Conservation (phyloP, 1,140 invertebrate species). For the Pollicipes pollicipes region DNA sequence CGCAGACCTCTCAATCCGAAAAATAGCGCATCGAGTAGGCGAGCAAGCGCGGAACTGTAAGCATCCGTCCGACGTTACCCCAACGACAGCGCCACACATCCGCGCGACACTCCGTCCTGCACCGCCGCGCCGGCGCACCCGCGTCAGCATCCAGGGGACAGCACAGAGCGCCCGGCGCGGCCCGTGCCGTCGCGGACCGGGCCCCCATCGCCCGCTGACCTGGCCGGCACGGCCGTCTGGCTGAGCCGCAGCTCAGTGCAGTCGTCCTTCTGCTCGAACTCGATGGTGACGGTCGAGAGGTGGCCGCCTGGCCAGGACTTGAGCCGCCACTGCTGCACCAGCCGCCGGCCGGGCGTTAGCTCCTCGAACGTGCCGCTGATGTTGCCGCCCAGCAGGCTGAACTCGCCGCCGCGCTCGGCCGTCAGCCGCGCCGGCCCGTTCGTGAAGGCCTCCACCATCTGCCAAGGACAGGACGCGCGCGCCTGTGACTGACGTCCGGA, state of each 20-base stretch:
- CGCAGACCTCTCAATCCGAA: too few species aligned
- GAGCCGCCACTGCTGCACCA: slow-evolving; percentile 83
- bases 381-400: slow-evolving; percentile 17
- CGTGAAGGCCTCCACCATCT: slow-evolving; percentile 79
- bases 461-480: slow-evolving; percentile 19
- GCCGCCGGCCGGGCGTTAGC: slow-evolving; percentile 47
- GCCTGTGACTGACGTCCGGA: slow-evolving; percentile 3
- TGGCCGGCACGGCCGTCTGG: slow-evolving; percentile 48
- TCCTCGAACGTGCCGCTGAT: slow-evolving; percentile 16
- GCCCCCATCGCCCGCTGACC: too few species aligned
- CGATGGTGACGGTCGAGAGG: slow-evolving; percentile 70
- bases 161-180: not conserved
- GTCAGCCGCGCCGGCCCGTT: slow-evolving; percentile 18
- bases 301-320: slow-evolving; percentile 86
- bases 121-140: too few species aligned
- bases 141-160: not conserved
- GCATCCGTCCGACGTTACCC: too few species aligned
- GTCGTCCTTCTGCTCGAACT: slow-evolving; percentile 44
- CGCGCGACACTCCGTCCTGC: too few species aligned
- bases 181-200: too few species aligned
- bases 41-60: too few species aligned
- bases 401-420: slow-evolving; percentile 14
- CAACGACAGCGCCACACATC: too few species aligned
- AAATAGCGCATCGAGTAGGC: too few species aligned
- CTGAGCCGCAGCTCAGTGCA: slow-evolving; percentile 11